phyloP scores from a whole-genome alignment of 2,888 invertebrate genomes.

The Cataglyphis albicans region DNA sequence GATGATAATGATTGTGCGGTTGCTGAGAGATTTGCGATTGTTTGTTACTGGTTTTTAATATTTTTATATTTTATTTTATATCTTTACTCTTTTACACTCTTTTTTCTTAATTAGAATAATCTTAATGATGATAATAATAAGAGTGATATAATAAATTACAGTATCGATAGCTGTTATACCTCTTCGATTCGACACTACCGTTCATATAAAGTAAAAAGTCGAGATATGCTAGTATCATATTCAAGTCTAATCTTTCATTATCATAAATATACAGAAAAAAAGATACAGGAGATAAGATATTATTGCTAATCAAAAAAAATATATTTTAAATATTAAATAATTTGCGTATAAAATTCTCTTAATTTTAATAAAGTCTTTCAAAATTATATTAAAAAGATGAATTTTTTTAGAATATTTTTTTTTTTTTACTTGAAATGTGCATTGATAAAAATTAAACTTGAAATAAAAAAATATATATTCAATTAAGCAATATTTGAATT shows the following conservation, averaged over 20 bases:
- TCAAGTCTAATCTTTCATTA: not conserved
- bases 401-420: not conserved
- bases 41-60: slow-evolving; percentile 81
- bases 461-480: not conserved
- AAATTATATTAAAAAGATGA: not conserved
- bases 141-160: slow-evolving; percentile 63
- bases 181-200: slow-evolving; percentile 25
- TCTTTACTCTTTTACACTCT: slow-evolving; percentile 73
- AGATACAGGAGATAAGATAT: not conserved
- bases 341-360: not conserved
- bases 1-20: slow-evolving; percentile 83
- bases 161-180: slow-evolving; percentile 15
- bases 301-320: not conserved
- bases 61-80: slow-evolving; percentile 66
- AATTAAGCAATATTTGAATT: not conserved
- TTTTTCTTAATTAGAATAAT: slow-evolving; percentile 80
- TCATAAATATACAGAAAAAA: slow-evolving; percentile 9
- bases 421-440: not conserved
- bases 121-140: slow-evolving; percentile 68
- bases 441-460: not conserved
- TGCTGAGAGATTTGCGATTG: slow-evolving; percentile 84
- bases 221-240: not conserved
- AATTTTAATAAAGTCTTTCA: not conserved
- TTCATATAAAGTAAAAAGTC: not conserved
- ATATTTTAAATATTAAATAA: not conserved